Evolutionary conservation across 1,140 invertebrate genomes (phyloP).

Genomic region (Hyphantria cunea): DNA sequence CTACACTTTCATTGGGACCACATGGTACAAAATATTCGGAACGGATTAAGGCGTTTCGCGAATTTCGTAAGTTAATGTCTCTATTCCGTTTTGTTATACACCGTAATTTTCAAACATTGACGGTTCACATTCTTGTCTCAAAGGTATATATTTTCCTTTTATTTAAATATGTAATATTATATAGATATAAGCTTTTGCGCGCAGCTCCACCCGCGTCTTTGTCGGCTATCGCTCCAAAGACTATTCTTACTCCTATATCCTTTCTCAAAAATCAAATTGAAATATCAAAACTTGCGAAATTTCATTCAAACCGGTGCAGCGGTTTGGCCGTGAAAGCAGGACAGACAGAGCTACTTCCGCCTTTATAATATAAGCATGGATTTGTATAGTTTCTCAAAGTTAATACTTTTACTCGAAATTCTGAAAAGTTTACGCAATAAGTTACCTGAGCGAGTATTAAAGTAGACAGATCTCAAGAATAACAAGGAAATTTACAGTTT

Average conservation of each 20-base stretch:
- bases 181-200: too few species aligned
- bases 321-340: too few species aligned
- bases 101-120: too few species aligned
- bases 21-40: slow-evolving; percentile 46
- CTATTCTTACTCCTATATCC: too few species aligned
- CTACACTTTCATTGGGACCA: slow-evolving; percentile 48
- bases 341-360: too few species aligned
- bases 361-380: too few species aligned
- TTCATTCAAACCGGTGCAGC: too few species aligned
- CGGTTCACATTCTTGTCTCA: neutral
- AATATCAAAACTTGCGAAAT: too few species aligned
- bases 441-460: slow-evolving; percentile 7
- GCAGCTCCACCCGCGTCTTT: too few species aligned
- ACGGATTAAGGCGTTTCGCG: slow-evolving; percentile 42
- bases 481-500: slow-evolving; percentile 10
- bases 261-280: too few species aligned
- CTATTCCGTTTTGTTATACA: neutral
- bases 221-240: too few species aligned
- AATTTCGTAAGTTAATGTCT: slow-evolving; percentile 45
- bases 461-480: slow-evolving; percentile 23
- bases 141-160: too few species aligned
- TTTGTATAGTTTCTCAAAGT: slow-evolving; percentile 12
- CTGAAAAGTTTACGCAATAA: slow-evolving; percentile 4
- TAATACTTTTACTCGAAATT: neutral
- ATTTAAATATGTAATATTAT: neutral